Evolutionary conservation across 2,113 vertebrate species (phyloP).

Genomic region (Lepidiolamprologus cunningtoni): DNA sequence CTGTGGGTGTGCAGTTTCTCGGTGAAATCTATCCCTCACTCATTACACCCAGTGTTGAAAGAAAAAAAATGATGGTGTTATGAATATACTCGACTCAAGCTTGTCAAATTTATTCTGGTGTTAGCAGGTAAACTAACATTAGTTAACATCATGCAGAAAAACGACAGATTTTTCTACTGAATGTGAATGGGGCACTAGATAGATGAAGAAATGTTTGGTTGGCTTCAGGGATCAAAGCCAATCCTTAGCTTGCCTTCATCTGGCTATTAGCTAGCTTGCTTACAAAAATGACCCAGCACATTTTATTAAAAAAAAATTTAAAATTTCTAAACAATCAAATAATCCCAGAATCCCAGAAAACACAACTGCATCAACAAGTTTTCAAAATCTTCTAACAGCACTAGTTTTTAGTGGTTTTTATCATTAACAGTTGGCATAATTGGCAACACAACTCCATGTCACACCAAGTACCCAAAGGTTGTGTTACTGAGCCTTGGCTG

Average conservation of each 20-base stretch:
- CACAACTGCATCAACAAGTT: neutral
- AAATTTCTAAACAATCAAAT: accelerated
- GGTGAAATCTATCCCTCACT: accelerated
- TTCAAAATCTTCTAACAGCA: neutral
- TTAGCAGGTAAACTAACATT: neutral
- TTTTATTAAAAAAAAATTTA: accelerated
- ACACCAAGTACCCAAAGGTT: neutral
- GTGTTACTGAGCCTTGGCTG: neutral
- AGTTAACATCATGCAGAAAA: neutral
- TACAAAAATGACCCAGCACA: neutral
- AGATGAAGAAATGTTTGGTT: neutral
- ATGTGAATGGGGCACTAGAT: neutral
- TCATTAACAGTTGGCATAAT: neutral
- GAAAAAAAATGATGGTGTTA: accelerated
- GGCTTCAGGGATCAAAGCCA: neutral
- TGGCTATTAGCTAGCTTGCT: neutral
- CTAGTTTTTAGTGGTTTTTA: neutral
- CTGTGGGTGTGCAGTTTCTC: neutral
- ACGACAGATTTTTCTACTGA: neutral
- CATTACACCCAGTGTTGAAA: neutral
- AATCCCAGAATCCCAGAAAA: neutral
- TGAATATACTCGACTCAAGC: neutral
- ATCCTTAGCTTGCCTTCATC: neutral
- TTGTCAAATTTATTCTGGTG: neutral
- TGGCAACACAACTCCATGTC: constrained; percentile 32